These are phyloP conservation scores for Mustela nigripes DNA, from an alignment of 2,113 vertebrate species.

Conservation along the genomic window DNA sequence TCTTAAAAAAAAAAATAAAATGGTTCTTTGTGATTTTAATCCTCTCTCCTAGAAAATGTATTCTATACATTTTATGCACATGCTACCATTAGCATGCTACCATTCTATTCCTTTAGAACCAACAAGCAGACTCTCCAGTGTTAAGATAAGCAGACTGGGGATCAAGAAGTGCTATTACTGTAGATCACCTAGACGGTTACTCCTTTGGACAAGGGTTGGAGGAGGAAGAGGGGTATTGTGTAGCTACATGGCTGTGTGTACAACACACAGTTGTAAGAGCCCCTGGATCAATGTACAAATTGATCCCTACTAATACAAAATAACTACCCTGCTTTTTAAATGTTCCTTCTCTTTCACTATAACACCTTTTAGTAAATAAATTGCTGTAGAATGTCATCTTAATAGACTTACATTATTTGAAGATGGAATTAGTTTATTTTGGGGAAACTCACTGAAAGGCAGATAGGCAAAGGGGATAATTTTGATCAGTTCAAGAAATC, in stretches of 20 bases:
- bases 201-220: neutral
- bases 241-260: neutral
- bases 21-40: conserved; percentile 43
- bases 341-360: neutral
- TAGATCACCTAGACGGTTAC: neutral
- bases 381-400: neutral
- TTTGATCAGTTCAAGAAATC: neutral
- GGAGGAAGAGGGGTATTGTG: neutral
- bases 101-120: neutral
- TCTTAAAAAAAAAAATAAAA: too few species aligned
- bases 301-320: neutral
- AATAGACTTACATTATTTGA: neutral
- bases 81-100: neutral
- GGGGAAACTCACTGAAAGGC: neutral
- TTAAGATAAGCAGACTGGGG: neutral
- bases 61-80: neutral
- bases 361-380: conserved; percentile 1
- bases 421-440: neutral
- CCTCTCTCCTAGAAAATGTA: neutral
- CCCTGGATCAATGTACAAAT: neutral
- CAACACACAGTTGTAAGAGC: neutral
- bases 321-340: neutral
- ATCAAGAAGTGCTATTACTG: neutral
- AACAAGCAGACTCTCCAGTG: neutral
- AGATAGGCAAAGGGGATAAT: neutral